Evolutionary conservation across 2,888 invertebrate genomes (phyloP).

Genomic region (Torymus aiolomorphi): DNA sequence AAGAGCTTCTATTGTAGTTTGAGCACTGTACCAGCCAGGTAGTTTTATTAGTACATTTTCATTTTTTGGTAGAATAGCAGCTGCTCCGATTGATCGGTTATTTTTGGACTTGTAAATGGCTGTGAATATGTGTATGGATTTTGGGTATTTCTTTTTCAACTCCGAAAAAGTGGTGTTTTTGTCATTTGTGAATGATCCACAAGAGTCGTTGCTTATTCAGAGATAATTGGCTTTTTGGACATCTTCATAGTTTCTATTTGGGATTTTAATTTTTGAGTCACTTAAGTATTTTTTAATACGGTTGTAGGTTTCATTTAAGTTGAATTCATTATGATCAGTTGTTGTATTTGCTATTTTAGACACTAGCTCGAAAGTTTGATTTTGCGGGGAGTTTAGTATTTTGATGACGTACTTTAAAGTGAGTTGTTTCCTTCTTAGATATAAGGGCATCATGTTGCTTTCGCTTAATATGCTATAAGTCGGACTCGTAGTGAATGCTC

Average conservation of each 20-base stretch:
- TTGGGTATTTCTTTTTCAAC: no score
- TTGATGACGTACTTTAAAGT: not conserved
- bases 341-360: not conserved
- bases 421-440: not conserved
- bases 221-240: not conserved
- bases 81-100: not conserved
- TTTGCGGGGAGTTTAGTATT: not conserved
- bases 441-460: not conserved
- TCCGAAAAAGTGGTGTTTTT: not conserved
- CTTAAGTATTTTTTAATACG: not conserved
- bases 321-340: not conserved
- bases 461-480: not conserved
- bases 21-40: not conserved
- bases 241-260: not conserved
- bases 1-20: not conserved
- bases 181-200: not conserved
- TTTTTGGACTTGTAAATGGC: not conserved
- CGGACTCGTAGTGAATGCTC: slow-evolving; percentile 4
- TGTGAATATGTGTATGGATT: not conserved
- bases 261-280: not conserved
- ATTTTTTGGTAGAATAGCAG: not conserved
- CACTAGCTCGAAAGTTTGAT: not conserved
- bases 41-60: not conserved
- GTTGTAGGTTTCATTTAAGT: not conserved
- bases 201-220: not conserved